phyloP scores from a whole-genome alignment of 2,797 vertebrate species.

The Silurus lanzhouensis region DNA sequence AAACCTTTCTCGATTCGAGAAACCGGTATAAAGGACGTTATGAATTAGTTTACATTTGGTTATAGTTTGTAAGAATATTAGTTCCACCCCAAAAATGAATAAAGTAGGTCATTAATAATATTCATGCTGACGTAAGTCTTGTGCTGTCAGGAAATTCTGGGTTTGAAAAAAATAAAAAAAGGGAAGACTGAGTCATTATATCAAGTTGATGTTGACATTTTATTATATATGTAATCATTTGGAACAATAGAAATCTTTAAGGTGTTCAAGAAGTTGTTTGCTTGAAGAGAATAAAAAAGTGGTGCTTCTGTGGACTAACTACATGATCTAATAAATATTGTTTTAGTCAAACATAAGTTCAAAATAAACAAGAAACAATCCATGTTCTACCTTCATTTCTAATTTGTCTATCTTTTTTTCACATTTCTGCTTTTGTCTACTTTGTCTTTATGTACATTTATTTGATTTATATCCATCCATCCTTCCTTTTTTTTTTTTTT shows the following conservation, averaged over 20 bases:
- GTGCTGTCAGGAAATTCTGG: neutral
- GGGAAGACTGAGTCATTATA: neutral
- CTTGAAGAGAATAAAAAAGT: neutral
- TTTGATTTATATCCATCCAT: neutral
- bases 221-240: neutral
- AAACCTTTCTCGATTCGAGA: neutral
- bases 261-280: neutral
- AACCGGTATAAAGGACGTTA: neutral
- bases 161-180: neutral
- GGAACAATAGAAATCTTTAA: neutral
- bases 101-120: neutral
- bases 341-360: no score
- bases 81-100: neutral
- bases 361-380: no score
- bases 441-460: neutral
- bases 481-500: neutral
- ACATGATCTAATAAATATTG: neutral
- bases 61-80: neutral
- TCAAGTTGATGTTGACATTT: neutral
- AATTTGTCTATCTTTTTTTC: neutral
- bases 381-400: neutral
- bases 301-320: neutral
- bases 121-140: neutral
- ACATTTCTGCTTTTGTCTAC: neutral
- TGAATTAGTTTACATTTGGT: conserved; percentile 10